Evolutionary conservation across 1,140 invertebrate genomes (phyloP), one percentile per base, ranked within the genome.

Genomic region (Holcopasites calliopsidis): DNA sequence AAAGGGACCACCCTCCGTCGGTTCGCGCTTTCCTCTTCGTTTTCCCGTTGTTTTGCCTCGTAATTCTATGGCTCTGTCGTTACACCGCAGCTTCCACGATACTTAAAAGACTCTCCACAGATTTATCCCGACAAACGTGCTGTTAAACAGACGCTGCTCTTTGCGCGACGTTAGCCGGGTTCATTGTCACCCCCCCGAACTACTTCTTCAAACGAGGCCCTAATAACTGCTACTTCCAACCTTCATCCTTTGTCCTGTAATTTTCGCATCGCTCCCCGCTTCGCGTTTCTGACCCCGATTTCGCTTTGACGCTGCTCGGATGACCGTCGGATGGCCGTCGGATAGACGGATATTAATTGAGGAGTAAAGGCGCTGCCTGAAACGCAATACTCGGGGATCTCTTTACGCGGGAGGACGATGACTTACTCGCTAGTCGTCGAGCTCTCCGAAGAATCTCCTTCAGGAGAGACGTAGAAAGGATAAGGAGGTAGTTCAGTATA

Each of bases 301-400:
- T 75, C 62, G 69, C 79, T 86, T 83, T 86, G 73, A 86, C 77
- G 73, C 65, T 49, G 65, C 61, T 60, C 60, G 40, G 71, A 62
- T 74, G 62, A 57, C 66, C 38, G 21, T 38, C 21, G 64, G n/a
- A n/a, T n/a, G n/a, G n/a, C n/a, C 35, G 65, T 76, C 78, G 76
- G 57, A 38, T 60, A 47, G 57, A 26, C 44, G 33, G 50, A 21
- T 47, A n/a, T 47, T 47, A 47, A n/a, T 5, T 5, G 38, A 44
- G 31, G 65, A 78, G 66, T 76, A 76, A 79, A 58, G 72, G 54
- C 55, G 66, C 60, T 52, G 54, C 60, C 76, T 70, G 69, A 79
- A 82, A 82, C 61, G 76, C 54, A 44, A 52, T 50, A 82, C 81
- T 83, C 62, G 69, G 68, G 16, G 50, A 78, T 83, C 82, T 76